These are phyloP conservation scores for Poecilia gillii DNA, from an alignment of 2,797 vertebrate species.

Conservation along the genomic window DNA sequence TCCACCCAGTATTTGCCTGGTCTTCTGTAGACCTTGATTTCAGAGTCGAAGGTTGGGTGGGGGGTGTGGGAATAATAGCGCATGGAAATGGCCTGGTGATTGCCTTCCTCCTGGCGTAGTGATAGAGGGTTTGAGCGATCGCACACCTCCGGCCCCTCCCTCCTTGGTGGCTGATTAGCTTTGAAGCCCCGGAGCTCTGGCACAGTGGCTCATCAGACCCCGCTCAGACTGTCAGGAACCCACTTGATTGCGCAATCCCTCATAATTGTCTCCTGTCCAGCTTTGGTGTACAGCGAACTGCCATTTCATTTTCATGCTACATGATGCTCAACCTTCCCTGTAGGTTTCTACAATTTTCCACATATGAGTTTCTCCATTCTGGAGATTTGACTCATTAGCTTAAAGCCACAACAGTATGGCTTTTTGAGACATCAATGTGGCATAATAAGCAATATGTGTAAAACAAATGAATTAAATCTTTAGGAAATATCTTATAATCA, in stretches of 20 bases:
- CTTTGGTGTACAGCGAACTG: conserved; percentile 40
- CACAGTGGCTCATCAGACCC: conserved; percentile 74
- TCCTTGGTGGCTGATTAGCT: conserved; percentile 82
- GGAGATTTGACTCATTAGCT: conserved; percentile 4
- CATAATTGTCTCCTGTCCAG: conserved; percentile 63
- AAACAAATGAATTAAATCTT: conserved; percentile 22
- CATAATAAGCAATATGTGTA: not conserved
- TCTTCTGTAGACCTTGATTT: conserved; percentile 75
- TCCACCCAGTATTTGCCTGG: conserved; percentile 57
- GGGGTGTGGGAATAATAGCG: conserved; percentile 46
- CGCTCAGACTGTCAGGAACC: conserved; percentile 71
- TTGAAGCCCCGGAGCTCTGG: conserved; percentile 69
- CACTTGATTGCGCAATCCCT: conserved; percentile 75
- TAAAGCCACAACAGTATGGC: not conserved
- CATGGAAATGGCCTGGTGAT: conserved; percentile 80
- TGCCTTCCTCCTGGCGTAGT: conserved; percentile 71
- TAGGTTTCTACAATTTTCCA: conserved; percentile 15
- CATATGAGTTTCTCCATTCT: not conserved
- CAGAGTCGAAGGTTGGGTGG: conserved; percentile 49
- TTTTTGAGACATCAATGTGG: not conserved
- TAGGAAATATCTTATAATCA: conserved; percentile 18
- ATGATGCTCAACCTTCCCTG: conserved; percentile 20
- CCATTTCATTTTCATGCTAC: conserved; percentile 23
- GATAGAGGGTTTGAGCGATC: conserved; percentile 75
- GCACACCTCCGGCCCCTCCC: conserved; percentile 60